phyloP scores from a whole-genome alignment of 2,797 vertebrate species.

The Sebastes miniatus region DNA sequence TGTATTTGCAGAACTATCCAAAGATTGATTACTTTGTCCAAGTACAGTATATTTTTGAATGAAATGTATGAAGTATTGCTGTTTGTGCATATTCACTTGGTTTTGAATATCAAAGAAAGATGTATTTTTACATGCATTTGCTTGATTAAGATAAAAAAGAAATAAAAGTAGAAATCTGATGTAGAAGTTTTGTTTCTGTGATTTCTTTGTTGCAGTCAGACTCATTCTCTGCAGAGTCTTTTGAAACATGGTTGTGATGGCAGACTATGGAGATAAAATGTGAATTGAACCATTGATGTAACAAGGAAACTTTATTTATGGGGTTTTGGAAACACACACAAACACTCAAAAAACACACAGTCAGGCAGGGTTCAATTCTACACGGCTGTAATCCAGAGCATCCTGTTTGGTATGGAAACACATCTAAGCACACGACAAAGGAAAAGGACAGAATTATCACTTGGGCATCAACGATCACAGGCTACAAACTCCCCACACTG shows the following conservation, averaged over 20 bases:
- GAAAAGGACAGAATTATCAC: background rate
- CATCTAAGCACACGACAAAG: background rate
- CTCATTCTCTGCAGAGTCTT: background rate
- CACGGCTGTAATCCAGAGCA: background rate
- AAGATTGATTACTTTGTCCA: conserved; percentile 1
- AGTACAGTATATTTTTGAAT: conserved; percentile 44
- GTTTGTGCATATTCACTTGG: conserved; percentile 2
- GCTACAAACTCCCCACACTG: background rate
- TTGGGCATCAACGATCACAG: background rate
- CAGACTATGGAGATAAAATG: background rate
- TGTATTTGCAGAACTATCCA: conserved; percentile 29
- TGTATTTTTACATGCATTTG: conserved; percentile 40
- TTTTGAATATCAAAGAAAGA: conserved; percentile 14
- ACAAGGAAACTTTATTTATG: background rate
- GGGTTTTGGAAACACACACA: background rate
- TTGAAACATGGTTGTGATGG: background rate
- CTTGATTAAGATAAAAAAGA: conserved; percentile 3
- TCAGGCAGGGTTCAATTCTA: background rate
- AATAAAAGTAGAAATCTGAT: conserved; percentile 13
- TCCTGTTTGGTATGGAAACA: background rate
- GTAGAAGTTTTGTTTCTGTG: background rate
- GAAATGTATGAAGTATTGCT: conserved; percentile 24
- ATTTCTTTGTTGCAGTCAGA: background rate
- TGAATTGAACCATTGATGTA: background rate
- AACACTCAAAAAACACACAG: background rate